Evolutionary conservation across 1,140 invertebrate genomes (phyloP).

Genomic region (Leptinotarsa lineolata): DNA sequence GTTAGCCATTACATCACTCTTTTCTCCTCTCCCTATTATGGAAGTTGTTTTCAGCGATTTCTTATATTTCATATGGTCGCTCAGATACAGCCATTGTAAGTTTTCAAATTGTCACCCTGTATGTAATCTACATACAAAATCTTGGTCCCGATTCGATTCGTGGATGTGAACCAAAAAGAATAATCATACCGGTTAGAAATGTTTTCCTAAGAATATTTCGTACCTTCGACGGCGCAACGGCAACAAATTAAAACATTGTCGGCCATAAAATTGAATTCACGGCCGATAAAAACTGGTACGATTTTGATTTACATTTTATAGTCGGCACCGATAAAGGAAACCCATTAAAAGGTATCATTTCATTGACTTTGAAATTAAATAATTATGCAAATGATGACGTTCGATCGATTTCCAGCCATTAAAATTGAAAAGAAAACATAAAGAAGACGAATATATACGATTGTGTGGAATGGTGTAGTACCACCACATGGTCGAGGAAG

Average conservation of each 20-base stretch:
- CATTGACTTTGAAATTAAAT: slow-evolving; percentile 22
- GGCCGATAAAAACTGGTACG: slow-evolving; percentile 22
- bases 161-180: too few relatives aligned
- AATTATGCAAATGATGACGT: slow-evolving; percentile 23
- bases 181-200: too few relatives aligned
- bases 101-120: too few relatives aligned
- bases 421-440: slow-evolving; percentile 12
- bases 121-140: too few relatives aligned
- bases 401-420: slow-evolving; percentile 23
- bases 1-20: too few relatives aligned
- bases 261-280: slow-evolving; percentile 23
- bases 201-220: not conserved
- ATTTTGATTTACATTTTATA: slow-evolving; percentile 30
- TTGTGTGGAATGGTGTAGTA: not conserved
- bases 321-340: slow-evolving; percentile 17
- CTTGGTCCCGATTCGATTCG: too few relatives aligned
- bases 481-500: not conserved
- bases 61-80: too few relatives aligned
- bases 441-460: slow-evolving; percentile 1
- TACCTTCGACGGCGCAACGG: not conserved
- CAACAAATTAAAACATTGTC: slow-evolving; percentile 29
- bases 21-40: too few relatives aligned
- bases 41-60: too few relatives aligned
- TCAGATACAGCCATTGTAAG: too few relatives aligned
- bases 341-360: slow-evolving; percentile 24